Base-by-base conservation (phyloP, 2,113 vertebrate species). In the Oryzias woworae region DNA sequence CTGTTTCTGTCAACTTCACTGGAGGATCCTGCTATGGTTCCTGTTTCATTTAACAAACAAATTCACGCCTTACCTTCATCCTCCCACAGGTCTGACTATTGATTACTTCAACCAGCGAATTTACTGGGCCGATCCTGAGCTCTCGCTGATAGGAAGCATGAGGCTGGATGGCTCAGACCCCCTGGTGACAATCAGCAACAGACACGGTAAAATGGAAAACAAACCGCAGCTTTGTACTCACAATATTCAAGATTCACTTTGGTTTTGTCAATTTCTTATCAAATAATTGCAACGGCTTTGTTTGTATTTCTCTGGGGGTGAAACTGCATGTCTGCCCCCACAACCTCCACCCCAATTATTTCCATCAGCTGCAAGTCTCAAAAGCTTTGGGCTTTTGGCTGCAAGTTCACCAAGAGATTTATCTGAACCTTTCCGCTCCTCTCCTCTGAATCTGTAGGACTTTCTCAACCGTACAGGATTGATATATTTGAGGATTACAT, bases 401-500 rank as follows among this genome's bases (percentile, higher is more conserved):
- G 20, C 22, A n/a, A 12, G 28, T 62, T 4, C 52, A 50, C 49
- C 47, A 5, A 53, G 45, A 42, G 45, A 13, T 20, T 53, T 47
- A 18, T 4, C 28, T 51, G 15, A 56, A 70, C 20, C 62, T 53
- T 18, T 59, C 31, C 53, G 22, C 23, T 53, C 47, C 67, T 69
- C 7, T 64, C 17, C 71, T 26, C 26, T 73, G 47, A 7, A 24
- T 69, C 44, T 80, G 61, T 81, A 98, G 96, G 97, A 56, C 93
- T 98, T 63, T 88, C 95, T 16, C 95, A 98, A 77, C 97, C 97
- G 28, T 96, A 98, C 56, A 94, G 94, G 80, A 98, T 98, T 76
- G 95, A 98, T 75, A 54, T 98, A 86, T 99, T 98, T 92, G 96
- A 98, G 84, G 95, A 98, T 90, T 96, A 94, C 69, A 95, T 99